phyloP scores from a whole-genome alignment of 1,140 invertebrate species.

The Drosophila gunungcola region DNA sequence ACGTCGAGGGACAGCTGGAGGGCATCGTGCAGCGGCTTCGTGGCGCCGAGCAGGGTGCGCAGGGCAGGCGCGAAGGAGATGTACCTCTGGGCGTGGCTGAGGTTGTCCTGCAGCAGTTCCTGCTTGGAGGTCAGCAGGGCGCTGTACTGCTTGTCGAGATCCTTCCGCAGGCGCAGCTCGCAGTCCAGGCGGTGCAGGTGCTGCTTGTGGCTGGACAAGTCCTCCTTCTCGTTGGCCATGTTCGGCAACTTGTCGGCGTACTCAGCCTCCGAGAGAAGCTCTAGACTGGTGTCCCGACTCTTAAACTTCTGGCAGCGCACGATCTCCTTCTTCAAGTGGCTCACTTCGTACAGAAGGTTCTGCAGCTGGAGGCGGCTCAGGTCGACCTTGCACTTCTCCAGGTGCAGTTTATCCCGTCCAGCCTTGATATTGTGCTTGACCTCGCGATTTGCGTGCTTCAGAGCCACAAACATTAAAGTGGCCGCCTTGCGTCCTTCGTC shows the following conservation, averaged over 20 bases:
- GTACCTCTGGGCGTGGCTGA: slow-evolving; percentile 91
- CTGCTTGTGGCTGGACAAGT: slow-evolving; percentile 90
- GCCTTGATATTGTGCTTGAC: slow-evolving; percentile 94
- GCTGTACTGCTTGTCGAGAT: slow-evolving; percentile 91
- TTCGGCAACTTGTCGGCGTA: slow-evolving; percentile 85
- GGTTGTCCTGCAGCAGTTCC: slow-evolving; percentile 90
- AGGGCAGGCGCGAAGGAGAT: slow-evolving; percentile 93
- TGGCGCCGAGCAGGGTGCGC: slow-evolving; percentile 90
- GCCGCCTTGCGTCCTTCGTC: slow-evolving; percentile 89
- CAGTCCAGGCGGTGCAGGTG: slow-evolving; percentile 95
- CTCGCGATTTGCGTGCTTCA: slow-evolving; percentile 96
- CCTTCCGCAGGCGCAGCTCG: slow-evolving; percentile 95
- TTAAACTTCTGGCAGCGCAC: slow-evolving; percentile 97
- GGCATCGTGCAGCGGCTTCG: slow-evolving; percentile 95
- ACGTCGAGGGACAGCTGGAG: slow-evolving; percentile 92
- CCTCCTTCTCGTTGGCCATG: slow-evolving; percentile 66
- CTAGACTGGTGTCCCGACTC: slow-evolving; percentile 97
- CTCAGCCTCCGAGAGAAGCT: slow-evolving; percentile 93
- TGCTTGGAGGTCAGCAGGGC: slow-evolving; percentile 92
- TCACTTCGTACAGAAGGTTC: slow-evolving; percentile 97
- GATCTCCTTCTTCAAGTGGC: slow-evolving; percentile 97
- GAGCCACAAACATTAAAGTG: slow-evolving; percentile 90
- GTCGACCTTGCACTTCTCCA: slow-evolving; percentile 95
- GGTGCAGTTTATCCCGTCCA: slow-evolving; percentile 90
- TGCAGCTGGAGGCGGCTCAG: slow-evolving; percentile 95